Conservation (phyloP, 2,113 vertebrate genomes). For the Spea bombifrons region DNA sequence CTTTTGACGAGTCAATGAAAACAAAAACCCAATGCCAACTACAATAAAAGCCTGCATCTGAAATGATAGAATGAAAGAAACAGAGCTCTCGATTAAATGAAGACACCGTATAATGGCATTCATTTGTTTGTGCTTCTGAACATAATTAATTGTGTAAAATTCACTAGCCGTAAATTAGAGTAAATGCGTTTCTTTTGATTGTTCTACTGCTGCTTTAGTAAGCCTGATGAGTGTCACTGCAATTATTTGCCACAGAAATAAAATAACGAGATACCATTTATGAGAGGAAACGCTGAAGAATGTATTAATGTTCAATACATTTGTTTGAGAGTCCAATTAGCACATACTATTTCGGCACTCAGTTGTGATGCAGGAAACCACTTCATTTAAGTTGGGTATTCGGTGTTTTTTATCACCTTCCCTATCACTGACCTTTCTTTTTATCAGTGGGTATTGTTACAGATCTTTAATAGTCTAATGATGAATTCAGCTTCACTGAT, state of each 20-base stretch:
- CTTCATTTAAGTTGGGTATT: neutral
- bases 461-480: slow-evolving; percentile 46
- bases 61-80: slow-evolving; percentile 17
- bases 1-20: slow-evolving; percentile 40
- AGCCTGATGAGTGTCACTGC: slow-evolving; percentile 32
- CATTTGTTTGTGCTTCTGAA: slow-evolving; percentile 45
- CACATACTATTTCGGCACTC: slow-evolving; percentile 27
- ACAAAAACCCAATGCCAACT: slow-evolving; percentile 37
- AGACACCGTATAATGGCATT: slow-evolving; percentile 42
- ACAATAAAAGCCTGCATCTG: slow-evolving; percentile 13
- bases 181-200: slow-evolving; percentile 56
- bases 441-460: slow-evolving; percentile 40
- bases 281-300: slow-evolving; percentile 43
- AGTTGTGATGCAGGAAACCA: slow-evolving; percentile 40
- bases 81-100: slow-evolving; percentile 40
- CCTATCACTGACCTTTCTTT: slow-evolving; percentile 10
- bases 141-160: slow-evolving; percentile 54
- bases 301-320: slow-evolving; percentile 9
- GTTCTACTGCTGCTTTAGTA: slow-evolving; percentile 54
- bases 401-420: slow-evolving; percentile 32
- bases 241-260: slow-evolving; percentile 55
- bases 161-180: slow-evolving; percentile 54
- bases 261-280: slow-evolving; percentile 50
- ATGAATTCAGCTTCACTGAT: too few species aligned
- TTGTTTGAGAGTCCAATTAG: slow-evolving; percentile 27